phyloP scores from a whole-genome alignment of 35 echinoderm and acorn worm genomes.

The Patiria miniata region DNA sequence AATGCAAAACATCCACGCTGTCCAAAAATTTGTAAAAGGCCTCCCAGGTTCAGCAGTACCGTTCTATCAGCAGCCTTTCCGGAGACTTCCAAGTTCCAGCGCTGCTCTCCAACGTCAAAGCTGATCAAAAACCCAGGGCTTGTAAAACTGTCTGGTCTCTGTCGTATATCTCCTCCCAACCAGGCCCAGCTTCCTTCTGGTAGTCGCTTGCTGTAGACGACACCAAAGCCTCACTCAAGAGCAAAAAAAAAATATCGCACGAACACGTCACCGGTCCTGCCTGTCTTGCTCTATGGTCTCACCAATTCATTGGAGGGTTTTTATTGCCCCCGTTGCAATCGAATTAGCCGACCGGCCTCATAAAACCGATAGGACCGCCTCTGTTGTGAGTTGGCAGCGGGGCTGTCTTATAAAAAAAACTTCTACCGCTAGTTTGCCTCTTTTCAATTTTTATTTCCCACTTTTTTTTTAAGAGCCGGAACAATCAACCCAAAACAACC shows the following conservation, averaged over 20 bases:
- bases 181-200: too few species aligned
- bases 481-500: conserved; percentile 26
- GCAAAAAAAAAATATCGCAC: background rate
- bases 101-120: too few species aligned
- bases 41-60: too few species aligned
- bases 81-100: too few species aligned
- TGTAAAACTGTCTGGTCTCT: too few species aligned
- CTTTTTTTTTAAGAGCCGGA: background rate
- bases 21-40: too few species aligned
- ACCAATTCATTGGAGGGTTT: background rate
- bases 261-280: background rate
- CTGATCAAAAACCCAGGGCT: too few species aligned
- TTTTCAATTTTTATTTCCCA: background rate
- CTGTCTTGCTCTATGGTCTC: background rate
- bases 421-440: background rate
- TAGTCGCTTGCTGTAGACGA: too few species aligned
- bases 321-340: background rate
- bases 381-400: background rate
- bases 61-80: too few species aligned
- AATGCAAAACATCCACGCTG: too few species aligned
- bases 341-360: conserved; percentile 5
- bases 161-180: too few species aligned
- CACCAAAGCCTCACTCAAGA: too few species aligned
- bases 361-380: background rate
- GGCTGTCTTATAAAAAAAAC: background rate